phyloP scores from a whole-genome alignment of 2,113 vertebrate species.

The Pteronura brasiliensis region DNA sequence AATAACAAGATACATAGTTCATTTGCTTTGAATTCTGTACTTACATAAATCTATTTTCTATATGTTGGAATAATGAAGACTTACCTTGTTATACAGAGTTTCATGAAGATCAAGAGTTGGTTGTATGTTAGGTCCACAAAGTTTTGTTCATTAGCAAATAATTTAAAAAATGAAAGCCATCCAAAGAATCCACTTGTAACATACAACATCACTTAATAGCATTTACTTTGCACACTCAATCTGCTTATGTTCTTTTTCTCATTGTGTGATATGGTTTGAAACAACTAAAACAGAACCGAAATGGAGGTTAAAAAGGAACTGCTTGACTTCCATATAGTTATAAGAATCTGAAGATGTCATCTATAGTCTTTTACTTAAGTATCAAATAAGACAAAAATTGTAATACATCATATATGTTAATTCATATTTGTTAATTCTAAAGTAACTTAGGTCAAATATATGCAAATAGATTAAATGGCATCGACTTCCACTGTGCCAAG shows the following conservation, averaged over 20 bases:
- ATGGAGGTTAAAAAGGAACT: constrained; percentile 21
- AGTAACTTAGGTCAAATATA: constrained; percentile 43
- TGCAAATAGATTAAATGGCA: neutral
- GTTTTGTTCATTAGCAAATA: constrained; percentile 37
- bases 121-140: neutral
- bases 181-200: neutral
- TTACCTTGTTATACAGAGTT: constrained; percentile 42
- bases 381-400: neutral
- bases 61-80: constrained; percentile 9
- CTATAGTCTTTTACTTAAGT: neutral
- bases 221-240: constrained; percentile 20
- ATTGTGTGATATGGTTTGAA: constrained; percentile 34
- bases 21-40: constrained; percentile 44
- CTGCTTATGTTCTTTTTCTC: neutral
- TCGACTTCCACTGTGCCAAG: neutral
- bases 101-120: constrained; percentile 14
- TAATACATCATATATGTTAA: neutral
- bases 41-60: neutral
- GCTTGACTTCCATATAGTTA: neutral
- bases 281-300: neutral
- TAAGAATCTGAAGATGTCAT: constrained; percentile 4
- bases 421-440: constrained; percentile 19
- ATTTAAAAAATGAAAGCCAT: constrained; percentile 36
- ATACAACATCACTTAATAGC: constrained; percentile 23
- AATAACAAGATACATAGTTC: neutral